Base-by-base conservation (phyloP, 1,140 invertebrate species). In the Drosophila azteca region DNA sequence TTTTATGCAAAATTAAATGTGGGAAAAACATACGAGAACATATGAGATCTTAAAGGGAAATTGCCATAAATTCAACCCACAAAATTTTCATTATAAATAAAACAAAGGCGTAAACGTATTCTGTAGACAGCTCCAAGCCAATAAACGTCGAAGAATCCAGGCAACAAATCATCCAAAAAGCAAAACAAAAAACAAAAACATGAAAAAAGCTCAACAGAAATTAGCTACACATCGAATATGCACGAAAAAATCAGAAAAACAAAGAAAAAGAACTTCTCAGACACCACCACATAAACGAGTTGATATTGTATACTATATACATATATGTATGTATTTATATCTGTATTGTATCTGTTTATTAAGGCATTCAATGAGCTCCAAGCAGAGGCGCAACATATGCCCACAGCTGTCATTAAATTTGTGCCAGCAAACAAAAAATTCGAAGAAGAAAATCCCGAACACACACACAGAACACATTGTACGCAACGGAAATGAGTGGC, bases 361-460 rank as follows among this genome's bases (percentile, higher is more conserved):
- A 44, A 62, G 61, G 24, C 41, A 65, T 51, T 77, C 63, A 78
- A 82, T 66, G 78, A 62, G 66, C 52, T 51, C 41, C 0, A 59
- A 67, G 61, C 50, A 67, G 61, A 82, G 69, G 63, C 26, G 46
- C 55, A 87, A 76, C 82, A 87, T 73, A 87, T 87, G 78, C 61
- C 52, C 52, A 39, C 35, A 58, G 55, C 63, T 82, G 75, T 88
- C 83, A 75, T 81, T 73, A 87, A 73, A 81, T 70, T 77, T 67
- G 64, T 66, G 77, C 68, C 53, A 58, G 44, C 11, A 35, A 35
- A 39, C 68, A 59, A 41, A 59, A 59, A 43, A 55, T 20, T 20
- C 17, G 58, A 68, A 46, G 70, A 51, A 53, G 50, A 75, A 75
- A 70, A 48, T 58, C 46, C 54, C 20, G 55, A 15, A 39, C 24